These are phyloP conservation scores for Diarsia mendica DNA, from an alignment of 2,888 invertebrate species.

Conservation along the genomic window DNA sequence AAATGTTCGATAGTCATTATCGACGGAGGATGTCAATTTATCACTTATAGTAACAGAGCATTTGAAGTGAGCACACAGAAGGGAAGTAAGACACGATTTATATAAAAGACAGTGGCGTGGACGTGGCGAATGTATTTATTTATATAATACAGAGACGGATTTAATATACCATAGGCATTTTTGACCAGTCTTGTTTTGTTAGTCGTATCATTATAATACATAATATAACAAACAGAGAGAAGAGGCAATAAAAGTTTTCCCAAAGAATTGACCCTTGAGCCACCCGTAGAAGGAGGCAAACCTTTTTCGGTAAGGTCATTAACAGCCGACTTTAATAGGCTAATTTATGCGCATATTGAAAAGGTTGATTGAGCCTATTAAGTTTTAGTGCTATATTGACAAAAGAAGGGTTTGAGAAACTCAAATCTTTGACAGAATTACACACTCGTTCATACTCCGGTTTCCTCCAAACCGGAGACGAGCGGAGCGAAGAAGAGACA, in stretches of 20 bases:
- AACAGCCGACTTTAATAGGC: constrained; percentile 13
- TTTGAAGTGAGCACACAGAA: constrained; percentile 46
- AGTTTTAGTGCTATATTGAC: background rate
- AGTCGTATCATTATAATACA: background rate
- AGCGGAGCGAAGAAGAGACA: background rate
- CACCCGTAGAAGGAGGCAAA: constrained; percentile 32
- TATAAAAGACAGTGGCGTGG: constrained; percentile 3
- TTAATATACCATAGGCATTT: background rate
- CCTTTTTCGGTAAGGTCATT: constrained; percentile 36
- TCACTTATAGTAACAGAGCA: constrained; percentile 34
- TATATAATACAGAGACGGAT: background rate
- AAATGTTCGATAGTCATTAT: constrained; percentile 14
- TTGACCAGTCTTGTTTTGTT: background rate
- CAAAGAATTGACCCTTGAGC: background rate
- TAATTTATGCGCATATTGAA: constrained; percentile 42
- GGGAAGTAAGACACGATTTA: constrained; percentile 44
- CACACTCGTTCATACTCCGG: background rate
- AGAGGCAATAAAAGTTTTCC: constrained; percentile 1
- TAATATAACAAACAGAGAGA: background rate
- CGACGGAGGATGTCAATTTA: constrained; percentile 36
- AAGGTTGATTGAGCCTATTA: constrained; percentile 13
- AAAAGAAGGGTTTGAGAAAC: background rate
- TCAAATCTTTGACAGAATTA: background rate
- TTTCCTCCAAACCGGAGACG: background rate
- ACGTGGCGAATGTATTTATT: background rate